A percentile compares a stretch with the other conserved stretches of the same genome.
Conservation (phyloP, 2,797 vertebrate species). For the Eulemur coronatus region DNA sequence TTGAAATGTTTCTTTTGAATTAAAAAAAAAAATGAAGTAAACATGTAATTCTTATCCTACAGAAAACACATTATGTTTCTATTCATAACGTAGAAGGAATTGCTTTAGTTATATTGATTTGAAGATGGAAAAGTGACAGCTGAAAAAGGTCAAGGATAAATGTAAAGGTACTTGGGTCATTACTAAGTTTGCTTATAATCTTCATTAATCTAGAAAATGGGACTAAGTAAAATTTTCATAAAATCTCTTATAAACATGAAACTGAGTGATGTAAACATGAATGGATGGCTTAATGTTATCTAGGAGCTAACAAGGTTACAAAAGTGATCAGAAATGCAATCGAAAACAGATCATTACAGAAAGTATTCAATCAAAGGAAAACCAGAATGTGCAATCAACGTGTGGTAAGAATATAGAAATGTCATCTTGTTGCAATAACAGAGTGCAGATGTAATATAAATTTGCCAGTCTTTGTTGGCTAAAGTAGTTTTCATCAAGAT, state of each 20-base stretch:
- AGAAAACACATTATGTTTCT: background rate
- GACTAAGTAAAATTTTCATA: constrained; percentile 12
- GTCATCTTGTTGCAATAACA: background rate
- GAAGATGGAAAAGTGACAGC: background rate
- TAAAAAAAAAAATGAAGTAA: background rate
- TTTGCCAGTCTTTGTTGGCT: background rate
- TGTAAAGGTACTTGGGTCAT: background rate
- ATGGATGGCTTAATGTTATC: background rate
- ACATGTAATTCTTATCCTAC: background rate
- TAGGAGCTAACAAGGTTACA: background rate
- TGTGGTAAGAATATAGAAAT: background rate
- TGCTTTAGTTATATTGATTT: background rate
- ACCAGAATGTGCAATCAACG: background rate
- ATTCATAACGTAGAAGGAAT: background rate
- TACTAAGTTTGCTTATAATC: background rate
- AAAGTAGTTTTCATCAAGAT: background rate
- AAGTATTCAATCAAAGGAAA: background rate
- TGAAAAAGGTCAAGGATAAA: background rate
- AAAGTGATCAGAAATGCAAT: background rate
- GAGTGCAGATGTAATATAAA: background rate
- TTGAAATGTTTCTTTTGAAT: background rate
- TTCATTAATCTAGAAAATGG: constrained; percentile 8
- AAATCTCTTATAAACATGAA: background rate
- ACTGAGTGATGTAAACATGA: background rate
- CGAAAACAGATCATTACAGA: background rate